A percentile compares a stretch with the other conserved stretches of the same genome.
Evolutionary conservation across 2,797 vertebrate species (phyloP).

Genomic region (Limosa lapponica): DNA sequence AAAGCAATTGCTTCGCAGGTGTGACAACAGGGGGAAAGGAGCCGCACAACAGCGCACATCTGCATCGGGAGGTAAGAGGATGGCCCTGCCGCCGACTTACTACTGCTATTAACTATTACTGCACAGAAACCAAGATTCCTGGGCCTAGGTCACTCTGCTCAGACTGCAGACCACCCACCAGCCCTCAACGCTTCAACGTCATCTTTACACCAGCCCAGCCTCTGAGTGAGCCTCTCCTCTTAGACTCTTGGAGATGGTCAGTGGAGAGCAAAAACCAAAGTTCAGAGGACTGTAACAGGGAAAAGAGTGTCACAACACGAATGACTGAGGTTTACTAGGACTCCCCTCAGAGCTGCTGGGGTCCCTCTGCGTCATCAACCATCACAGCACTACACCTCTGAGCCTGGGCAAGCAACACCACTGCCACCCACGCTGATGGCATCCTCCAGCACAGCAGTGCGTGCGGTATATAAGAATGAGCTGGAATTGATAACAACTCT

Average conservation of each 20-base stretch:
- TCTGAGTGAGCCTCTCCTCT: not conserved
- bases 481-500: not conserved
- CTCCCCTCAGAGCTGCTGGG: not conserved
- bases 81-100: not conserved
- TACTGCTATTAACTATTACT: not conserved
- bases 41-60: not conserved
- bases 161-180: not conserved
- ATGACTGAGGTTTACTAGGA: not conserved
- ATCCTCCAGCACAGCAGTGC: not conserved
- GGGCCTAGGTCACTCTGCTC: not conserved
- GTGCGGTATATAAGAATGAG: not conserved
- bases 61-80: not conserved
- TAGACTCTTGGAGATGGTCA: not conserved
- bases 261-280: not conserved
- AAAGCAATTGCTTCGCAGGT: conserved; percentile 49
- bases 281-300: not conserved
- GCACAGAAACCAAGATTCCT: not conserved
- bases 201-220: not conserved
- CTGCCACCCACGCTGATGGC: not conserved
- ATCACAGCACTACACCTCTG: not conserved
- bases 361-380: not conserved
- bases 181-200: not conserved
- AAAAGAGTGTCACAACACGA: not conserved
- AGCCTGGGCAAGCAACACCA: not conserved
- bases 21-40: conserved; percentile 1